Base-by-base conservation (phyloP, 1,140 invertebrate genomes). In the Drosophila orena region DNA sequence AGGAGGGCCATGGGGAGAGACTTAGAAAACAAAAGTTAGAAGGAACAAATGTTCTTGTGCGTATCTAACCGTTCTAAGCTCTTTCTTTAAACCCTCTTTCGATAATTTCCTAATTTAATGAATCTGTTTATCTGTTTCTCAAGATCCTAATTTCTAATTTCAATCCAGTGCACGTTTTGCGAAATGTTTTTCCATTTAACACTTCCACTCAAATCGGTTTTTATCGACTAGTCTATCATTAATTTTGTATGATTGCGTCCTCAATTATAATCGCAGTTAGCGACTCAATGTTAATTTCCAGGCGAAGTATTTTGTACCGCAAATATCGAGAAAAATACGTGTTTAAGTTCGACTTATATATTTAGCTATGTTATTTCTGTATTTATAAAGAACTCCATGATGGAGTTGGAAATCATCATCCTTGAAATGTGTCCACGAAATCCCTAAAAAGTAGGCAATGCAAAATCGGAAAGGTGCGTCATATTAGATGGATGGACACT, bases 111-210 rank as follows among this genome's bases (percentile, higher is more conserved):
- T 14, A 22, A 14, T 20, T 12, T 5, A 2, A 14, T 12, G 11
- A 14, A 22, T 46, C 43, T 24, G 17, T 46, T 24, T 22, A 24
- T 46, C 4, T 24, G n/a, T n/a, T 46, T 46, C 43, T 20, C 20
- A 11, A 22, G 43, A 22, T 22, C 11, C 42, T 20, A 11, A 20
- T 44, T 44, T 44, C 42, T 44, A 11, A 20, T 44, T 44, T 4
- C 4, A 12, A 20, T 44, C 10, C 3, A 20, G 34, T 3, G 46
- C 65, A 44, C 20, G 47, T 10, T 37, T 37, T 12, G 10, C 37
- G 30, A 42, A 40, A 38, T 72, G 66, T 47, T 71, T 73, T 72
- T 72, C 57, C 68, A 72, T 34, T 74, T 73, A 73, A 30, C 57
- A 74, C 44, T 38, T 24, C 11, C 20, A 34, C 52, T 52, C 12